These are phyloP conservation scores for Melitaea cinxia DNA, from an alignment of 1,140 invertebrate genomes.

Conservation along the genomic window DNA sequence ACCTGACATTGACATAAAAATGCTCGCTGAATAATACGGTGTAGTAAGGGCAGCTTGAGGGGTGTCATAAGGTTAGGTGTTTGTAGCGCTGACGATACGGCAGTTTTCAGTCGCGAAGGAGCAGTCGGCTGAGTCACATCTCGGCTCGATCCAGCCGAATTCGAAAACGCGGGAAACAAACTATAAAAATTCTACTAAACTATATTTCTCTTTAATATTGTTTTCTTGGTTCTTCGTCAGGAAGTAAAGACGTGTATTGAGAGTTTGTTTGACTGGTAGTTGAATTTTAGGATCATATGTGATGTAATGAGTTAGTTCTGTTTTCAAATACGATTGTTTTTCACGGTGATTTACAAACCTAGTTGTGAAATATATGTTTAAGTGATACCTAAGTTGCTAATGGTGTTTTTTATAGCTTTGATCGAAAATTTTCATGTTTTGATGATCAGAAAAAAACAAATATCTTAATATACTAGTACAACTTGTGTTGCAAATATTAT, in stretches of 20 bases:
- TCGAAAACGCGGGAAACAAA: slow-evolving; percentile 52
- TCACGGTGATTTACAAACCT: slow-evolving; percentile 26
- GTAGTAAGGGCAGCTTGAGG: slow-evolving; percentile 40
- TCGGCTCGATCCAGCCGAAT: slow-evolving; percentile 14
- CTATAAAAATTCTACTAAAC: slow-evolving; percentile 29
- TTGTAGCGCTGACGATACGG: slow-evolving; percentile 36
- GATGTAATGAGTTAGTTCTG: slow-evolving; percentile 61
- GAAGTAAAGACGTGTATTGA: neutral
- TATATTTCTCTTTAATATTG: slow-evolving; percentile 7
- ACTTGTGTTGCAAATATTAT: too few relatives aligned
- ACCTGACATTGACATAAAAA: slow-evolving; percentile 48
- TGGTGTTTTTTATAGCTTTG: neutral
- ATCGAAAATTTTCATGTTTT: neutral
- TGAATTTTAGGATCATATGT: slow-evolving; percentile 34
- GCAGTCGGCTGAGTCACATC: slow-evolving; percentile 46
- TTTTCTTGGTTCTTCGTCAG: neutral
- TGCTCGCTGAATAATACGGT: slow-evolving; percentile 41
- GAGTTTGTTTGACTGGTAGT: neutral
- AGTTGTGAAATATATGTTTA: slow-evolving; percentile 17
- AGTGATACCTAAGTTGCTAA: slow-evolving; percentile 1
- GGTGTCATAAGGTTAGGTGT: slow-evolving; percentile 43
- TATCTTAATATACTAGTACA: too few relatives aligned
- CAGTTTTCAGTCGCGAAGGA: slow-evolving; percentile 14
- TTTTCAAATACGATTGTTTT: slow-evolving; percentile 64
- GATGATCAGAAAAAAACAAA: too few relatives aligned